phyloP scores from a whole-genome alignment of 2,113 vertebrate genomes.

The Machaerirhynchus nigripectus region DNA sequence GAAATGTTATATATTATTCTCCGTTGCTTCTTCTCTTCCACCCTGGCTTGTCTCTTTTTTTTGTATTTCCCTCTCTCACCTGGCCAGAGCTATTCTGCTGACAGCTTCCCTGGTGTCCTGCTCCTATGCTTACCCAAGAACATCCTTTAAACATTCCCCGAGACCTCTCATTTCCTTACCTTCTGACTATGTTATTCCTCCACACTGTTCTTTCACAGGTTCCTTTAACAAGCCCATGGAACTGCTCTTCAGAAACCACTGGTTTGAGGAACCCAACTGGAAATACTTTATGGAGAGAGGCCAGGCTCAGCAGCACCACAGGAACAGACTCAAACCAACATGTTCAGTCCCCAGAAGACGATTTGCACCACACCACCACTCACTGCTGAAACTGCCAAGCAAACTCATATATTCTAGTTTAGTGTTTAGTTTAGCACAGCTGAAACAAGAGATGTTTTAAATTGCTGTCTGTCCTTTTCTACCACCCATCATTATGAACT shows the following conservation, averaged over 20 bases:
- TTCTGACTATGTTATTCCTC: neutral
- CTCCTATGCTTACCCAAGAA: neutral
- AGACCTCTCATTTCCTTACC: neutral
- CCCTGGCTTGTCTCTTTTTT: neutral
- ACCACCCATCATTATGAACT: neutral
- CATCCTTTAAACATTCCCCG: neutral
- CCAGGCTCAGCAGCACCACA: neutral
- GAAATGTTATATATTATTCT: neutral
- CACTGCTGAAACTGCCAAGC: neutral
- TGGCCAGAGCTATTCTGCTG: neutral
- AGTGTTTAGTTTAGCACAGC: neutral
- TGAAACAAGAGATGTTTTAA: neutral
- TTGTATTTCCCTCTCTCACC: neutral
- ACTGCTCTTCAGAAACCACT: neutral
- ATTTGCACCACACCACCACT: accelerated
- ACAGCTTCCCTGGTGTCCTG: neutral
- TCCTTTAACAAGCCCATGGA: neutral
- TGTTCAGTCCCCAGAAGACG: neutral
- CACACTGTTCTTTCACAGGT: neutral
- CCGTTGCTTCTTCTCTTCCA: neutral
- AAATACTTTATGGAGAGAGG: neutral
- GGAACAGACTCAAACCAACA: neutral
- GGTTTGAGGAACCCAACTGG: neutral
- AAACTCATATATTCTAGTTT: neutral
- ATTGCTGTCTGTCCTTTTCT: neutral